Percentiles rank a stretch among this genome's conserved stretches.
These are phyloP conservation scores for Subacronicta megacephala DNA, from an alignment of 2,888 invertebrate genomes.

Conservation along the genomic window DNA sequence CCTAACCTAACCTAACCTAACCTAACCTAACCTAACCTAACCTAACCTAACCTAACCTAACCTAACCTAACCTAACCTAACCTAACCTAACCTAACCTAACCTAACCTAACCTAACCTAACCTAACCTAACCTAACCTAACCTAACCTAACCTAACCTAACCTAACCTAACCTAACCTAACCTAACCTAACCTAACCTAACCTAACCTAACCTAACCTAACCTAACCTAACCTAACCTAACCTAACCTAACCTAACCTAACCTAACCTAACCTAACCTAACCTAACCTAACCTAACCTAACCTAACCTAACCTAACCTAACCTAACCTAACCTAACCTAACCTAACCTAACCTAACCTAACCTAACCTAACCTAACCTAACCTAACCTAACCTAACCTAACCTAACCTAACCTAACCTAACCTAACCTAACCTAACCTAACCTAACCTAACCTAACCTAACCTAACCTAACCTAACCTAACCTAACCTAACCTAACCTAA, in stretches of 20 bases:
- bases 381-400: conserved; percentile 29
- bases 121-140: conserved; percentile 25
- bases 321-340: conserved; percentile 36
- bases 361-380: conserved; percentile 6
- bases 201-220: conserved; percentile 29
- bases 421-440: conserved; percentile 30
- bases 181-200: conserved; percentile 26
- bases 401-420: conserved; percentile 31
- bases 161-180: conserved; percentile 20
- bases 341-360: conserved; percentile 16
- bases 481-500: conserved; percentile 28
- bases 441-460: conserved; percentile 21
- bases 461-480: conserved; percentile 29
- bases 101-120: conserved; percentile 32
- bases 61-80: conserved; percentile 14
- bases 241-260: conserved; percentile 30
- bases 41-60: conserved; percentile 30
- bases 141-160: conserved; percentile 25
- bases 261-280: conserved; percentile 35
- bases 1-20: conserved; percentile 40
- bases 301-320: conserved; percentile 35
- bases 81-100: conserved; percentile 29
- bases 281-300: conserved; percentile 29
- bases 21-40: conserved; percentile 29
- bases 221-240: conserved; percentile 31